Evolutionary conservation across 2,797 vertebrate genomes (phyloP).

Genomic region (Eospalax fontanierii): DNA sequence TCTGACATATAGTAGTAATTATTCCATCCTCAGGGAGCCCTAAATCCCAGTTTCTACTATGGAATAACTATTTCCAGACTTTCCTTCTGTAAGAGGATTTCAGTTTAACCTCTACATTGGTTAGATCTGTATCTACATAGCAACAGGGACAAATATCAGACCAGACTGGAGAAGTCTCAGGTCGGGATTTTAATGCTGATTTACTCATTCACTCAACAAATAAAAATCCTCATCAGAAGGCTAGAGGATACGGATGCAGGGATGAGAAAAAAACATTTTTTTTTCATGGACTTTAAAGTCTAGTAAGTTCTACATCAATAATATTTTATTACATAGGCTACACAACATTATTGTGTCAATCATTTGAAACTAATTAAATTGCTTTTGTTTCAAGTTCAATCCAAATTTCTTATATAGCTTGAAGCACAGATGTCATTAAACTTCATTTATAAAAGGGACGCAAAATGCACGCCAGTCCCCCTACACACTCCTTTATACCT

Average conservation of each 20-base stretch:
- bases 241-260: neutral
- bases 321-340: neutral
- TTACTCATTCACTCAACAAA: conserved; percentile 13
- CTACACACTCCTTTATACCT: no score
- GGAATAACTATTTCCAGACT: neutral
- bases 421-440: conserved; percentile 47
- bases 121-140: neutral
- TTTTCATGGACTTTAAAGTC: neutral
- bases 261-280: neutral
- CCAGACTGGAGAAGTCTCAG: neutral
- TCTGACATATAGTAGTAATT: neutral
- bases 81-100: neutral
- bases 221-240: neutral
- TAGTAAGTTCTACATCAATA: conserved; percentile 18
- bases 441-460: conserved; percentile 33
- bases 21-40: neutral
- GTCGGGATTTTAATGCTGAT: conserved; percentile 1
- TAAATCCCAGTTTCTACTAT: neutral
- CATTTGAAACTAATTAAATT: conserved; percentile 34
- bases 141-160: neutral
- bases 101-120: neutral
- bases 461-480: neutral
- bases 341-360: neutral
- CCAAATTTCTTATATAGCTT: conserved; percentile 3
- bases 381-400: conserved; percentile 8